Base-by-base conservation (phyloP, 2,888 invertebrate genomes). In the Monoplex corrugatus region DNA sequence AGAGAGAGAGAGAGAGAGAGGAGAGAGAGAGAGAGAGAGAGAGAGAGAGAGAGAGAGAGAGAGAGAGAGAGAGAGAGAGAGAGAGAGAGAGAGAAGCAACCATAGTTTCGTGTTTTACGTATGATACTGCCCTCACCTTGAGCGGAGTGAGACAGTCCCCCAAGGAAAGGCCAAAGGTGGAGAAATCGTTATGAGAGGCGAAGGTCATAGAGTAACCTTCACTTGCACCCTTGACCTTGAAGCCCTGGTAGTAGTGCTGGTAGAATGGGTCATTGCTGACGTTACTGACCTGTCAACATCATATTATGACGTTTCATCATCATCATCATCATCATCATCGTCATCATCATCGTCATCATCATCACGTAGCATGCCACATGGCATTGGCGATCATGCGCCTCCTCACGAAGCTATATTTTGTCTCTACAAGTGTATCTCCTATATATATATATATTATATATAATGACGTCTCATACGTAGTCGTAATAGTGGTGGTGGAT, bases 201-300 rank as follows among this genome's bases (percentile, higher is more conserved):
- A 87, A 87, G 57, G 80, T 80, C 87, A 87, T 87, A 63, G 87
- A n/a, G 63, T 87, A 87, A 40, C 87, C 87, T 28, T 87, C 63
- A 2, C 40, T 63, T 8, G 50, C 63, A 44, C 63, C 38, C 80
- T 63, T 80, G 19, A 87, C 87, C 63, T 40, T n/a, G 87, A 87
- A 87, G 32, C 63, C 43, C 5, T 23, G 13, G 28, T 87, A 87
- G 43, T 80, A 87, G 63, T 40, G 87, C 63, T 87, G 87, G 43
- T 87, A 80, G 57, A 38, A 45, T 19, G 45, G 83, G n/a, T 35
- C 28, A 1, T 3, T 32, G 80, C 38, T 50, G 78, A 57, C 28
- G 80, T 87, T 78, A 35, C n/a, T 50, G 35, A 87, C 87, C 87
- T 87, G 87, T 16, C 50, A 57, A 57, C n/a, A n/a, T n/a, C n/a